Percentiles rank a stretch among this genome's conserved stretches.
phyloP scores from a whole-genome alignment of 2,113 vertebrate species.

The Leptobrachium ailaonicum region DNA sequence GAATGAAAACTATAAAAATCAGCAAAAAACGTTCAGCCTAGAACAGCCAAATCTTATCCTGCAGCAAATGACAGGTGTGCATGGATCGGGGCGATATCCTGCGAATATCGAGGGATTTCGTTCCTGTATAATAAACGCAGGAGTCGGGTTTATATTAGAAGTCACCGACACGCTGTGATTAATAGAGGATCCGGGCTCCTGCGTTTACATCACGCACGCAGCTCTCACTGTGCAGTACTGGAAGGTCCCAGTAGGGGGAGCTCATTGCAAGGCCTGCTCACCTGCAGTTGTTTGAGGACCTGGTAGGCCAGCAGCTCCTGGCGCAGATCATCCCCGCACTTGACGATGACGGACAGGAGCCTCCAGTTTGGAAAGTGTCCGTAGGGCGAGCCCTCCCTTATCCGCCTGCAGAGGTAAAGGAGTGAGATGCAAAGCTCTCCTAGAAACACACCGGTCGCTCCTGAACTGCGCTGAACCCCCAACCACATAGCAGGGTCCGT shows the following conservation, averaged over 20 bases:
- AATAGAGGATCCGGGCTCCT: neutral
- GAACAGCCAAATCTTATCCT: too few species aligned
- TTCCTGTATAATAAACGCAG: too few species aligned
- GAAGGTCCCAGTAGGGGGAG: neutral
- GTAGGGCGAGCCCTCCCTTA: conserved; percentile 90
- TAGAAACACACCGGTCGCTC: too few species aligned
- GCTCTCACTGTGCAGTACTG: neutral
- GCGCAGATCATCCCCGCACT: conserved; percentile 91
- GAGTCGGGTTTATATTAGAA: too few species aligned
- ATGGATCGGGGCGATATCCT: too few species aligned
- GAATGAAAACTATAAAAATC: too few species aligned
- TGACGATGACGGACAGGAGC: conserved; percentile 92
- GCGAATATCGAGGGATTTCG: too few species aligned
- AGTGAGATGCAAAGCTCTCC: neutral
- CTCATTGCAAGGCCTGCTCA: neutral
- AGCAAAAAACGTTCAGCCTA: too few species aligned
- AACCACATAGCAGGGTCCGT: too few species aligned
- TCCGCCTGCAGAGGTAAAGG: conserved; percentile 69
- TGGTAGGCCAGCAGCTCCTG: conserved; percentile 94
- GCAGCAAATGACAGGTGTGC: too few species aligned
- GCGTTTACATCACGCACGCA: neutral
- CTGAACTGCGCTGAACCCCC: too few species aligned
- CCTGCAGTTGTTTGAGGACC: conserved; percentile 92
- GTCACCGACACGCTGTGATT: too few species aligned
- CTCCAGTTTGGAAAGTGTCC: conserved; percentile 90